Percentiles rank a stretch among this genome's conserved stretches.
Evolutionary conservation across 2,113 vertebrate genomes (phyloP).

Genomic region (Plestiodon gilberti): DNA sequence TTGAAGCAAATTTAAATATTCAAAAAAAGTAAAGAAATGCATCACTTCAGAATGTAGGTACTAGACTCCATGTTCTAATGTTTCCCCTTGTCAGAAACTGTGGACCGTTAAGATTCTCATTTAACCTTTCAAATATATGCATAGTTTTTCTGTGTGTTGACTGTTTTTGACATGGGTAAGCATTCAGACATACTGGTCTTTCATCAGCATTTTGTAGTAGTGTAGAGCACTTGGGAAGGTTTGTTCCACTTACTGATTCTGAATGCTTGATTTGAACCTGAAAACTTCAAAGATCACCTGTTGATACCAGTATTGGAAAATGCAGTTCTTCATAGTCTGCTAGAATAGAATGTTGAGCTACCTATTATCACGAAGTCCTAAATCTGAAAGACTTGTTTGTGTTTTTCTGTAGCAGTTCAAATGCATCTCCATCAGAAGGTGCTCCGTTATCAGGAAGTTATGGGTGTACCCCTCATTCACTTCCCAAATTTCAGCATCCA

Average conservation of each 20-base stretch:
- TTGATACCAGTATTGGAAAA: not conserved
- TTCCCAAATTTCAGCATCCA: slow-evolving; percentile 95
- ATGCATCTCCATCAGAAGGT: slow-evolving; percentile 87
- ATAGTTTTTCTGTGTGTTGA: not conserved
- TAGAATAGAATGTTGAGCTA: not conserved
- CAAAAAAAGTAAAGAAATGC: not conserved
- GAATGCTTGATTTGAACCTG: not conserved
- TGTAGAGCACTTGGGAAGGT: not conserved
- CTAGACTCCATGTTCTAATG: not conserved
- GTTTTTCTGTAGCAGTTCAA: slow-evolving; percentile 81
- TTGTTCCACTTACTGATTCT: not conserved
- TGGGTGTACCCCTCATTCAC: slow-evolving; percentile 88
- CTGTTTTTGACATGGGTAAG: not conserved
- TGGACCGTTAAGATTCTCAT: too few species aligned
- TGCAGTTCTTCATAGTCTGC: not conserved
- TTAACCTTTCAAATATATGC: not conserved
- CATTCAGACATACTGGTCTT: not conserved
- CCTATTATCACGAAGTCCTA: not conserved
- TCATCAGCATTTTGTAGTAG: not conserved
- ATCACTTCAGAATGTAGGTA: not conserved
- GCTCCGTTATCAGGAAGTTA: slow-evolving; percentile 77
- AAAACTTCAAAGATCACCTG: not conserved
- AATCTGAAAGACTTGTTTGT: not conserved
- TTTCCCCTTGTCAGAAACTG: not conserved
- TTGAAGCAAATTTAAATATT: not conserved